Evolutionary conservation across 2,113 vertebrate species (phyloP), one percentile per base, ranked within the genome.

Genomic region (Lagopus muta): DNA sequence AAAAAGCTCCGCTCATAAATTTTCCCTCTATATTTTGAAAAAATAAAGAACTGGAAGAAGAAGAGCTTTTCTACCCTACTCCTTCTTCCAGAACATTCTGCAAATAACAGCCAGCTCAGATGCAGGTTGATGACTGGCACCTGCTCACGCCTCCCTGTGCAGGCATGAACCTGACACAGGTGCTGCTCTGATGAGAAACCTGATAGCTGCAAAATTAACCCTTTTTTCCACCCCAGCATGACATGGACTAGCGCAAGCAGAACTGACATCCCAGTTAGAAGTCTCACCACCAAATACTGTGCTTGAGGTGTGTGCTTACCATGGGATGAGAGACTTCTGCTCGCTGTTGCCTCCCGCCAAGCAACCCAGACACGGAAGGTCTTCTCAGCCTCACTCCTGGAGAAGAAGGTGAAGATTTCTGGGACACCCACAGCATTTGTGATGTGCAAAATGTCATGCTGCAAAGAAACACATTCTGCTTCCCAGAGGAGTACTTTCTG

Each of bases 271-370:
- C 38, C 42, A 22, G 6, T 32, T 0, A 24, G 32, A 30, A 1
- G 1, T 6, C 42, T 45, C n/a, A 42, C 34, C 9, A 10, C 22
- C 25, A 8, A 8, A 25, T 4, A 10, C 3, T 0, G 36, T 24
- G 43, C 13, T 21, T 0, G 0, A 43, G n/a, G 25, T 11, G 0
- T 8, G 8, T 10, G 5, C 7, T 61, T 9, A 24, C 13, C 25
- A 0, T 1, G 5, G 24, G 47, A 34, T 25, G 50, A 62, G 32
- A 9, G 25, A 7, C 60, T 62, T 4, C 15, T 76, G 72, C 89
- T 90, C 77, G 89, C 77, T 62, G 38, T 42, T 67, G 24, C 27
- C 32, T 22, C 14, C 21, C 64, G 86, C 65, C 30, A 36, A 67
- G 73, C 61, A 64, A 34, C 28, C 12, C 52, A 25, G 65, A 19